phyloP scores from a whole-genome alignment of 2,113 vertebrate genomes.

The Calypte anna region DNA sequence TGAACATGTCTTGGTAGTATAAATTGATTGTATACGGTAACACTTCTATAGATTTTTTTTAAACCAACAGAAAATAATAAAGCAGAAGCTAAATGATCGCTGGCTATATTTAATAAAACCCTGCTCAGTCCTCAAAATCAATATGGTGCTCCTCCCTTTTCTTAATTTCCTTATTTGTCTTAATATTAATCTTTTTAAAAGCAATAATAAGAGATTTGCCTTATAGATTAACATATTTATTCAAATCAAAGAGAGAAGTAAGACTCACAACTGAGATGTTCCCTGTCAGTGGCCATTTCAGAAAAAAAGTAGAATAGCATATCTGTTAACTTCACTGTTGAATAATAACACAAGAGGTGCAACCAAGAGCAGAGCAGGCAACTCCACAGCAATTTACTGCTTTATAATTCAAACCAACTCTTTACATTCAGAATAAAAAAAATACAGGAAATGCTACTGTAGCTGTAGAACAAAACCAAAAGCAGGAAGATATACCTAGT shows the following conservation, averaged over 20 bases:
- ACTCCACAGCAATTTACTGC: neutral
- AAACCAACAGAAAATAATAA: neutral
- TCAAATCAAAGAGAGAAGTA: neutral
- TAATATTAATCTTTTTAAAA: neutral
- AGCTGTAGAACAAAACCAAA: neutral
- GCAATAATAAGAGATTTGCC: neutral
- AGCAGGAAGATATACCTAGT: neutral
- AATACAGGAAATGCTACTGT: neutral
- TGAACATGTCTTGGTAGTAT: slow-evolving; percentile 7
- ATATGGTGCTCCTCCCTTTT: neutral
- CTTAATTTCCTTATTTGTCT: neutral
- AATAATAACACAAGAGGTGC: neutral
- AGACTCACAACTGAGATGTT: neutral
- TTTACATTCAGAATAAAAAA: slow-evolving; percentile 2
- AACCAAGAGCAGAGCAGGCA: neutral
- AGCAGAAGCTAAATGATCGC: neutral
- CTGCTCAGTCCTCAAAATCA: neutral
- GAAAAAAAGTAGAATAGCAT: neutral
- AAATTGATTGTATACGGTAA: neutral
- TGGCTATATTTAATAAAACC: neutral
- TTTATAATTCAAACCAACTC: neutral
- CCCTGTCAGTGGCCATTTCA: neutral
- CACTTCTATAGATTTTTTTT: neutral
- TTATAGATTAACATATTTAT: neutral
- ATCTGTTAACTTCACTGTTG: neutral